Conservation (phyloP, 2,888 invertebrate species). For the Lysandra coridon region DNA sequence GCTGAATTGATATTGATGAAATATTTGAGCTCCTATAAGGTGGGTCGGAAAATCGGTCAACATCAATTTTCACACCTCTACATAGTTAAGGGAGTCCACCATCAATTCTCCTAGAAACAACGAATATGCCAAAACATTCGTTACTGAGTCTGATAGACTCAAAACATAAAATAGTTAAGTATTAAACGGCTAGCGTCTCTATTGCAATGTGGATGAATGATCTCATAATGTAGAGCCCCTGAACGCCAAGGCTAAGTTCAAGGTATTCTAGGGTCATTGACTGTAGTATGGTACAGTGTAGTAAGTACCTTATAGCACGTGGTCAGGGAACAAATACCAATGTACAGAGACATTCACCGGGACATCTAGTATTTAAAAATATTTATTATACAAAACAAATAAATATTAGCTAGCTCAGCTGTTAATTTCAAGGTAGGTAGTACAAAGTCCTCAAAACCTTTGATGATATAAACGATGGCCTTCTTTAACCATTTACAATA, state of each 20-base stretch:
- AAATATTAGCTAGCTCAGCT: background rate
- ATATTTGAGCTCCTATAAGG: too few species aligned
- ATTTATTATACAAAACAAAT: background rate
- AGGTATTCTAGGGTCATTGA: background rate
- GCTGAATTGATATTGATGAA: too few species aligned
- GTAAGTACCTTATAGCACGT: background rate
- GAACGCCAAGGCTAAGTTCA: background rate
- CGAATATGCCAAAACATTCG: too few species aligned
- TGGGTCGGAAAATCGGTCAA: too few species aligned
- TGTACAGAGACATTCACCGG: too few species aligned
- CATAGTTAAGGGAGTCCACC: too few species aligned
- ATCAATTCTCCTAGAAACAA: too few species aligned
- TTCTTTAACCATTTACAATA: background rate
- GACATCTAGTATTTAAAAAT: too few species aligned
- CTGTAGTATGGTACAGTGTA: background rate
- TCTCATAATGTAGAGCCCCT: background rate
- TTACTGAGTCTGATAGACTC: too few species aligned
- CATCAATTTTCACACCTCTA: too few species aligned
- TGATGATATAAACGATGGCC: background rate
- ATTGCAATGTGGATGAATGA: background rate
- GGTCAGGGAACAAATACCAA: background rate
- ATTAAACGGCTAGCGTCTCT: too few species aligned
- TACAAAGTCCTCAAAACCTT: constrained; percentile 6
- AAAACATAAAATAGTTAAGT: background rate
- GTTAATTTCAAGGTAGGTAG: background rate